These are phyloP conservation scores for Lutraria lutraria DNA, from an alignment of 2,888 invertebrate genomes.

Conservation along the genomic window DNA sequence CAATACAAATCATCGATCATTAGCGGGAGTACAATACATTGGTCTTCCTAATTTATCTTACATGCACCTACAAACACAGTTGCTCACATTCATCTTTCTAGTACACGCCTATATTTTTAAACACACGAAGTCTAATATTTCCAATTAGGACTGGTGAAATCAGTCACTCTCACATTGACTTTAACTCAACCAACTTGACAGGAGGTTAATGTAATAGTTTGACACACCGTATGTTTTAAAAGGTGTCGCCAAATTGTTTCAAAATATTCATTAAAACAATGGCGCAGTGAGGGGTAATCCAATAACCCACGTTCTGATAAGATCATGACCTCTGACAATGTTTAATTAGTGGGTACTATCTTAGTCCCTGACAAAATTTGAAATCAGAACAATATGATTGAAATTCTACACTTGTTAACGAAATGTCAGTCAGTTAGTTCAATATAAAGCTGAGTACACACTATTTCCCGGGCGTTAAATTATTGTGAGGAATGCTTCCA, in stretches of 20 bases:
- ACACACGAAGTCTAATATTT: neutral
- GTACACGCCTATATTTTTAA: neutral
- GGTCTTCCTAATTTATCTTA: no score
- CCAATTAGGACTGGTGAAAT: neutral
- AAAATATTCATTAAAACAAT: slow-evolving; percentile 27
- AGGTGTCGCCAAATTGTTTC: neutral
- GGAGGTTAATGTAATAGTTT: neutral
- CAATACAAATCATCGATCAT: neutral
- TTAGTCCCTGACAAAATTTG: neutral
- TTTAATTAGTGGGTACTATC: neutral
- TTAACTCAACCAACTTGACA: neutral
- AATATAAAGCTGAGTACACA: no score
- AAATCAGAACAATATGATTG: neutral
- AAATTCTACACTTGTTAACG: no score
- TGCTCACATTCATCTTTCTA: no score
- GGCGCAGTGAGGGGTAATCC: slow-evolving; percentile 29
- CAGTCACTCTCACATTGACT: neutral
- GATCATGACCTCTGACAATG: neutral
- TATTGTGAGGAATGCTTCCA: no score
- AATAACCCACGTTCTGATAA: neutral
- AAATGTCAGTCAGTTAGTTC: no score
- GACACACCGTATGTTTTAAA: slow-evolving; percentile 12
- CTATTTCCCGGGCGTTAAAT: no score
- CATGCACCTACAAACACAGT: no score
- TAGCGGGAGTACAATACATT: neutral